phyloP scores from a whole-genome alignment of 2,888 invertebrate genomes.

The Stegophylla sp. region DNA sequence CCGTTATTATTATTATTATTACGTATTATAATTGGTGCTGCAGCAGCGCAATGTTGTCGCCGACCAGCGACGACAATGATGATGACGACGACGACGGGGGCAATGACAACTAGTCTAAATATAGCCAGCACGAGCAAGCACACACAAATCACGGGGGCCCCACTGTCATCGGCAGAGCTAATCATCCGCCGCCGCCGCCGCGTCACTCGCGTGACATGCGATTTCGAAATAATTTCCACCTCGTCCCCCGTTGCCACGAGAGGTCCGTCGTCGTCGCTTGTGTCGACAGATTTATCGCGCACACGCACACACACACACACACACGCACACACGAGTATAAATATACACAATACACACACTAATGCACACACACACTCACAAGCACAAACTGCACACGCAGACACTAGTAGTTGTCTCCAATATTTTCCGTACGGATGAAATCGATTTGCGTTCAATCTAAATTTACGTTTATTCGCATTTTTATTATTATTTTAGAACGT shows the following conservation, averaged over 20 bases:
- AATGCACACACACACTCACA: background rate
- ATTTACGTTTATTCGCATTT: background rate
- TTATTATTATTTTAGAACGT: too few species aligned
- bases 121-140: background rate
- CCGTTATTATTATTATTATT: slow-evolving; percentile 8
- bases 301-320: background rate
- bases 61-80: too few species aligned
- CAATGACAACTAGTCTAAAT: slow-evolving; percentile 43
- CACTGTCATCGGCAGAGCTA: slow-evolving; percentile 58
- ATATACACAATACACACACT: background rate
- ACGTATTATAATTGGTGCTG: background rate
- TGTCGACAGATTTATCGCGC: slow-evolving; percentile 41
- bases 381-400: background rate
- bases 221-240: slow-evolving; percentile 49
- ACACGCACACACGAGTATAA: too few species aligned
- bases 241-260: background rate
- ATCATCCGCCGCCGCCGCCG: slow-evolving; percentile 35
- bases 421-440: background rate
- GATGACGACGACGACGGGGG: slow-evolving; percentile 10
- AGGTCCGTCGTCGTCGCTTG: background rate
- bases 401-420: background rate
- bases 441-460: background rate
- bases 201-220: slow-evolving; percentile 40
- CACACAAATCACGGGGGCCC: slow-evolving; percentile 33
- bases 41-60: background rate